Evolutionary conservation across 2,797 vertebrate species (phyloP).

Genomic region (Echeneis naucrates): DNA sequence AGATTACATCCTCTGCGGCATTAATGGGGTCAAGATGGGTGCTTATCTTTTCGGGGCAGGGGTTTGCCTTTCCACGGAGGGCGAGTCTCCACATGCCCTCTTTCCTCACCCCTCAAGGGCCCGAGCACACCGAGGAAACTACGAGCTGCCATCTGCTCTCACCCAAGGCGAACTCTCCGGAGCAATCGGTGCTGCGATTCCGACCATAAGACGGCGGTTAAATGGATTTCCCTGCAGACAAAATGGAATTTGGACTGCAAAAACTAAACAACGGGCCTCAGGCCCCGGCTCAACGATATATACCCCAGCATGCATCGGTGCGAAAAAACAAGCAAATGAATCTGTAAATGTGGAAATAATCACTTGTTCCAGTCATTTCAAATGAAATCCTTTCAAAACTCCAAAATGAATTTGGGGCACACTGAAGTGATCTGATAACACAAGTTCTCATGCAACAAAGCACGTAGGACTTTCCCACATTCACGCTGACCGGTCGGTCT

Average conservation of each 20-base stretch:
- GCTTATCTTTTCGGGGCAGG: constrained; percentile 63
- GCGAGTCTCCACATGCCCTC: constrained; percentile 27
- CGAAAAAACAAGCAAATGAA: constrained; percentile 11
- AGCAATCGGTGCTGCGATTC: constrained; percentile 50
- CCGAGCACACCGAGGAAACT: constrained; percentile 17
- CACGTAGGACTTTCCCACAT: constrained; percentile 20
- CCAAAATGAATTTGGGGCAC: constrained; percentile 8
- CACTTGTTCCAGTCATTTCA: constrained; percentile 10
- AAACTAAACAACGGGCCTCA: background rate
- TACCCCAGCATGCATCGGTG: constrained; percentile 23
- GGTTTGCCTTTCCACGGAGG: constrained; percentile 37
- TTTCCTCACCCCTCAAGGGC: constrained; percentile 26
- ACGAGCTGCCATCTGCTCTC: constrained; percentile 51
- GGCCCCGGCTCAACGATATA: constrained; percentile 4
- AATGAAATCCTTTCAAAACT: constrained; percentile 10
- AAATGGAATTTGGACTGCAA: constrained; percentile 32
- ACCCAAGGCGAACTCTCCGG: constrained; percentile 35
- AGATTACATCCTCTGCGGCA: constrained; percentile 48
- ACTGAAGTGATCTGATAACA: constrained; percentile 4
- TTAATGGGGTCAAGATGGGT: constrained; percentile 54
- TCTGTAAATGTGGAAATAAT: background rate
- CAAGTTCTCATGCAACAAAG: constrained; percentile 7
- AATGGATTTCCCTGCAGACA: constrained; percentile 47
- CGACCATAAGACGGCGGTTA: constrained; percentile 60
- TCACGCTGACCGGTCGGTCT: background rate